phyloP scores from a whole-genome alignment of 2,888 invertebrate genomes.

The Uloborus plumipes region DNA sequence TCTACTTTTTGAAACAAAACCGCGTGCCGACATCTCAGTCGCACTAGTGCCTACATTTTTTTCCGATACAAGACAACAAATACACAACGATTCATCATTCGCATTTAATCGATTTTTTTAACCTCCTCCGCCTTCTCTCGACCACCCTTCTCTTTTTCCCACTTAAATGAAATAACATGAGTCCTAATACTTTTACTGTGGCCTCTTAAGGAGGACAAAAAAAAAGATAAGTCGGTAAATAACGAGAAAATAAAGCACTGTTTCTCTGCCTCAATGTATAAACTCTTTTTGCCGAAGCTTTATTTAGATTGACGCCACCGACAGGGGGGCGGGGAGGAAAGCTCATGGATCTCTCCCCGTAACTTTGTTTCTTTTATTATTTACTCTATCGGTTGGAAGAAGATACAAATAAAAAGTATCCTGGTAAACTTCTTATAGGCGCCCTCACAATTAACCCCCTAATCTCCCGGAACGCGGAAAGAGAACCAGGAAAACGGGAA shows the following conservation, averaged over 20 bases:
- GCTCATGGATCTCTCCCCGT: not conserved
- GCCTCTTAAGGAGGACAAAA: not conserved
- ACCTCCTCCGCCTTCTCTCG: too few species aligned
- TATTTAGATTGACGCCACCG: constrained; percentile 52
- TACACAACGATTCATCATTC: too few species aligned
- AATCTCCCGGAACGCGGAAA: constrained; percentile 32
- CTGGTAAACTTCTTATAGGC: constrained; percentile 34
- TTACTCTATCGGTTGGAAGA: constrained; percentile 37
- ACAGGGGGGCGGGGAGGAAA: not conserved
- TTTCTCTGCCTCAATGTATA: constrained; percentile 15
- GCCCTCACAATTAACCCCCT: constrained; percentile 62
- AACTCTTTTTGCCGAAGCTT: constrained; percentile 37
- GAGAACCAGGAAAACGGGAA: constrained; percentile 27
- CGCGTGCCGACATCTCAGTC: too few species aligned
- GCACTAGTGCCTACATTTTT: too few species aligned
- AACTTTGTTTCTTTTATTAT: constrained; percentile 23
- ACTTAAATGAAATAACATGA: constrained; percentile 49
- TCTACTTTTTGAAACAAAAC: too few species aligned
- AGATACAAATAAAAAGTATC: constrained; percentile 57
- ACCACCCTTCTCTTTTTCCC: not conserved
- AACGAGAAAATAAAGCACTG: constrained; percentile 38
- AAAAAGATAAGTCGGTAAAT: not conserved
- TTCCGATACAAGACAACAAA: too few species aligned
- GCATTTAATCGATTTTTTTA: too few species aligned
- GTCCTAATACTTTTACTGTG: constrained; percentile 35